Evolutionary conservation across 2,888 invertebrate species (phyloP).

Genomic region (Mantis religiosa): DNA sequence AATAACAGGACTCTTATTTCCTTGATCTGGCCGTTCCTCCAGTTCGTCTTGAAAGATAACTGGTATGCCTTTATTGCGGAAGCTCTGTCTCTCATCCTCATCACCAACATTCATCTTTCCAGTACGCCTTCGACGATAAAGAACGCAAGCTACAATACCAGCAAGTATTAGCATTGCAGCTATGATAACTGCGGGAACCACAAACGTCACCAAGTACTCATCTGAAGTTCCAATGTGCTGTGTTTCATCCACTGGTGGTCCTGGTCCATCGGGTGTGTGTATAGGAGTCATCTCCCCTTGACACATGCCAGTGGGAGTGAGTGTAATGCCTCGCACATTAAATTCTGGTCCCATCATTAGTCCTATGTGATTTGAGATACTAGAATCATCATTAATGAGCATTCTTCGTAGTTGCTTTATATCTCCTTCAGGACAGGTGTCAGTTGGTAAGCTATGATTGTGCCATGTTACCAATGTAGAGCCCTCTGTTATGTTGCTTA

Average conservation of each 20-base stretch:
- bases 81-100: constrained; percentile 70
- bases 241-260: constrained; percentile 41
- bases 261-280: constrained; percentile 40
- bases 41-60: constrained; percentile 97
- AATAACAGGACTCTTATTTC: constrained; percentile 88
- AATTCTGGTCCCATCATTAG: constrained; percentile 68
- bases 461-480: constrained; percentile 51
- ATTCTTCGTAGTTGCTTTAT: constrained; percentile 68
- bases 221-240: constrained; percentile 42
- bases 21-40: constrained; percentile 85
- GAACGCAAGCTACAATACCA: constrained; percentile 79
- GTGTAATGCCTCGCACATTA: constrained; percentile 60
- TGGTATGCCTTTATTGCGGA: constrained; percentile 65
- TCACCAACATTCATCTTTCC: constrained; percentile 79
- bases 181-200: constrained; percentile 85
- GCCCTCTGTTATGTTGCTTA: constrained; percentile 58
- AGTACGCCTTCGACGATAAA: constrained; percentile 74
- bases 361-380: constrained; percentile 55
- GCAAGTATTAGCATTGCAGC: constrained; percentile 83
- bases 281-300: constrained; percentile 48
- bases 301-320: constrained; percentile 60
- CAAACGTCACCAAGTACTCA: constrained; percentile 64
- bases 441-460: constrained; percentile 72
- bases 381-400: constrained; percentile 64
- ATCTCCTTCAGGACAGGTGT: constrained; percentile 72